Percentiles rank a stretch among this genome's conserved stretches.
These are phyloP conservation scores for Neelides folsomi DNA, from an alignment of 2,888 invertebrate genomes.

Conservation along the genomic window DNA sequence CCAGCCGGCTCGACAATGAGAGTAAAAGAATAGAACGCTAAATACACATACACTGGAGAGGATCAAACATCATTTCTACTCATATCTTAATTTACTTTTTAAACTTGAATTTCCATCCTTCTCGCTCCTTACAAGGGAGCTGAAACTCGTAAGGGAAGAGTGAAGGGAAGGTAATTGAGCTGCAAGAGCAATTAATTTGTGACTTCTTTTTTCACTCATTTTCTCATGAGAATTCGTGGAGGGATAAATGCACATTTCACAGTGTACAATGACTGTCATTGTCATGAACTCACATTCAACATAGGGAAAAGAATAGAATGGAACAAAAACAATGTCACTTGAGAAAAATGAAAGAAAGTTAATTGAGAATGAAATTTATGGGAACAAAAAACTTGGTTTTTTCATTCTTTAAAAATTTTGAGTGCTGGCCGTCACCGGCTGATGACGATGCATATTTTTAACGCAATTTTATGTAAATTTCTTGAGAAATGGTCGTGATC, in stretches of 20 bases:
- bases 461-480: too few relatives aligned
- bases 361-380: constrained; percentile 23
- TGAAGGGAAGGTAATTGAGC: constrained; percentile 1
- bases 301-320: background rate
- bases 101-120: constrained; percentile 3
- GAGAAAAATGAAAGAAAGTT: constrained; percentile 17
- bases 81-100: background rate
- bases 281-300: constrained; percentile 1
- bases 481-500: too few relatives aligned
- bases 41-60: too few relatives aligned
- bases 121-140: background rate
- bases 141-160: background rate
- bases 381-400: constrained; percentile 4
- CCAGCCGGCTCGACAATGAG: too few relatives aligned
- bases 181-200: constrained; percentile 1
- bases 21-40: too few relatives aligned
- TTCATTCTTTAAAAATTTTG: too few relatives aligned
- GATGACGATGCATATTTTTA: too few relatives aligned
- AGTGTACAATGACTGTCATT: constrained; percentile 11
- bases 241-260: background rate
- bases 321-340: constrained; percentile 11
- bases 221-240: background rate
- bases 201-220: background rate
- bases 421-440: too few relatives aligned
- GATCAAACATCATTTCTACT: too few relatives aligned